phyloP scores from a whole-genome alignment of 1,140 invertebrate species.

The Stegodyphus mimosarum region DNA sequence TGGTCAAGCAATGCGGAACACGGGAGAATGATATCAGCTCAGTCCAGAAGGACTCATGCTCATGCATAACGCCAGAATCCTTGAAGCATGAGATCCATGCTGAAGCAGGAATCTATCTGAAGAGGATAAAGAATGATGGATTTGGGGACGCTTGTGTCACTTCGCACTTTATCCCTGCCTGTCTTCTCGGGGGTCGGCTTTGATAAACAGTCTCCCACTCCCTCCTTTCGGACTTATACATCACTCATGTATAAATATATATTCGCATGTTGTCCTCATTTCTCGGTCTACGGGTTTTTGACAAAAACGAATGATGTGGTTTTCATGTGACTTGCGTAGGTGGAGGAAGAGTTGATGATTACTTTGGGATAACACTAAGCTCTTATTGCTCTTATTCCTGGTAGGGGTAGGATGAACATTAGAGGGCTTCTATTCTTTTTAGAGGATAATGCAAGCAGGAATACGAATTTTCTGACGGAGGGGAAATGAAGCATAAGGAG shows the following conservation, averaged over 20 bases:
- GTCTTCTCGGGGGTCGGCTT: constrained; percentile 27
- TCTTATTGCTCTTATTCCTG: too few relatives aligned
- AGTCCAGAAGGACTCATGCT: constrained; percentile 36
- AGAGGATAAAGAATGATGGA: constrained; percentile 57
- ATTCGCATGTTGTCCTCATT: constrained; percentile 30
- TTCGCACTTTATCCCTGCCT: constrained; percentile 40
- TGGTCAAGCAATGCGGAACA: constrained; percentile 47
- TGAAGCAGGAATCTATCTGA: constrained; percentile 11
- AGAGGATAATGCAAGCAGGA: too few relatives aligned
- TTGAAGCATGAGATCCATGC: constrained; percentile 39
- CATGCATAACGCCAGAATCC: constrained; percentile 52
- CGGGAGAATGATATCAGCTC: constrained; percentile 23
- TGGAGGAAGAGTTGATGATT: constrained; percentile 19
- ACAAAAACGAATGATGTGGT: constrained; percentile 4
- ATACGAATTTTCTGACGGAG: too few relatives aligned
- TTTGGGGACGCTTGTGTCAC: constrained; percentile 33
- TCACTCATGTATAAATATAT: background rate
- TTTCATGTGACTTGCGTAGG: background rate
- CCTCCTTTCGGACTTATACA: background rate
- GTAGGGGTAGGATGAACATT: too few relatives aligned
- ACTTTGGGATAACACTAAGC: background rate
- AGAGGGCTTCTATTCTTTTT: too few relatives aligned
- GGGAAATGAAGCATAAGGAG: too few relatives aligned
- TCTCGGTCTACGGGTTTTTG: constrained; percentile 23
- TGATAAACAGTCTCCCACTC: constrained; percentile 23